Conservation (phyloP, 2,113 vertebrate species). For the Petromus typicus region DNA sequence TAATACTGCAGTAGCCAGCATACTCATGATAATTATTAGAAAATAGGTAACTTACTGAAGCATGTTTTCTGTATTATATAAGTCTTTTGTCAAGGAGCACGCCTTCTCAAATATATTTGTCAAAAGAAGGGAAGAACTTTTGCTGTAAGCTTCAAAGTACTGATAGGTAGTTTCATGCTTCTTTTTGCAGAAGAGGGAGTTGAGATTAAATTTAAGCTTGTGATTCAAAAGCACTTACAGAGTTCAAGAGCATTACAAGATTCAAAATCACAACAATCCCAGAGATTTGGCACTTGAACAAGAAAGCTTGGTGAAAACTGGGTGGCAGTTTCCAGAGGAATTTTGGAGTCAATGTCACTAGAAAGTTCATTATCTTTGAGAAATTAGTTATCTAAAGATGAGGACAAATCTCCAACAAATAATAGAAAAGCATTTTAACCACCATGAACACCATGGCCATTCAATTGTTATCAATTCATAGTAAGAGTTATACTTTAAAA, state of each 20-base stretch:
- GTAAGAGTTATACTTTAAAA: not conserved
- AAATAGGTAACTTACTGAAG: conserved; percentile 35
- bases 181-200: not conserved
- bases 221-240: not conserved
- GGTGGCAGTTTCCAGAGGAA: conserved; percentile 36
- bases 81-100: conserved; percentile 26
- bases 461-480: not conserved
- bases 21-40: not conserved
- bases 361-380: not conserved
- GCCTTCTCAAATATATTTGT: conserved; percentile 30
- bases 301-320: not conserved
- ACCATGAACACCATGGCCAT: not conserved
- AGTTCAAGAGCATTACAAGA: not conserved
- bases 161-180: not conserved
- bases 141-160: conserved; percentile 50
- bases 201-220: not conserved
- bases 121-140: conserved; percentile 34
- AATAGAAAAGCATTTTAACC: not conserved
- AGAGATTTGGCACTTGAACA: conserved; percentile 4
- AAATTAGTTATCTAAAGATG: conserved; percentile 36
- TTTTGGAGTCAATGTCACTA: not conserved
- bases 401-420: conserved; percentile 40
- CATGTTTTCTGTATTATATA: conserved; percentile 41
- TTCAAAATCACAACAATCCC: conserved; percentile 16
- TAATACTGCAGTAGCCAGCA: not conserved